phyloP scores from a whole-genome alignment of 2,113 vertebrate species.

The Gasterosteus nipponicus region DNA sequence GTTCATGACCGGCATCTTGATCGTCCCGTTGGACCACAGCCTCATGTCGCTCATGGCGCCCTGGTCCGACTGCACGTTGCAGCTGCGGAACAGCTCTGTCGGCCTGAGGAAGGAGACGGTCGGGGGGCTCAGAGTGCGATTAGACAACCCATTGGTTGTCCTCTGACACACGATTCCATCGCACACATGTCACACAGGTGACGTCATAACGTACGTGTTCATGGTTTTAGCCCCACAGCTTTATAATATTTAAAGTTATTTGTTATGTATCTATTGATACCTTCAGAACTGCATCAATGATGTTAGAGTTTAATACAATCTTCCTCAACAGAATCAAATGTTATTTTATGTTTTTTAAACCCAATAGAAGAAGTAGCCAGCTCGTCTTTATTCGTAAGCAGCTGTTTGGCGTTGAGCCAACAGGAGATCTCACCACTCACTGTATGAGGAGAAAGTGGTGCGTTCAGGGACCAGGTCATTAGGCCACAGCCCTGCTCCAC shows the following conservation, averaged over 20 bases:
- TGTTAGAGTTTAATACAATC: neutral
- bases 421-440: no score
- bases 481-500: neutral
- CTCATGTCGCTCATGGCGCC: slow-evolving; percentile 98
- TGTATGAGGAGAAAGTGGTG: neutral
- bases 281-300: neutral
- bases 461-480: neutral
- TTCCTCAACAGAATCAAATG: neutral
- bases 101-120: slow-evolving; percentile 81
- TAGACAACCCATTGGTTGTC: neutral
- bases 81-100: slow-evolving; percentile 97
- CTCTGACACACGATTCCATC: no score
- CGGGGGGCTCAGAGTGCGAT: neutral
- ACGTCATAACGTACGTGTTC: no score
- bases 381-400: neutral
- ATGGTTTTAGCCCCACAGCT: no score
- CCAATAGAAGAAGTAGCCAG: neutral
- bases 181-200: no score
- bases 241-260: no score
- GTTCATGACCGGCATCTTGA: slow-evolving; percentile 98
- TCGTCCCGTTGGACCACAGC: slow-evolving; percentile 97
- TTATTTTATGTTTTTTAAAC: neutral
- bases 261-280: neutral
- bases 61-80: slow-evolving; percentile 96
- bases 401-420: neutral